A percentile compares a stretch with the other conserved stretches of the same genome.
Conservation (phyloP, 1,140 invertebrate genomes). For the Cecropterus lyciades region DNA sequence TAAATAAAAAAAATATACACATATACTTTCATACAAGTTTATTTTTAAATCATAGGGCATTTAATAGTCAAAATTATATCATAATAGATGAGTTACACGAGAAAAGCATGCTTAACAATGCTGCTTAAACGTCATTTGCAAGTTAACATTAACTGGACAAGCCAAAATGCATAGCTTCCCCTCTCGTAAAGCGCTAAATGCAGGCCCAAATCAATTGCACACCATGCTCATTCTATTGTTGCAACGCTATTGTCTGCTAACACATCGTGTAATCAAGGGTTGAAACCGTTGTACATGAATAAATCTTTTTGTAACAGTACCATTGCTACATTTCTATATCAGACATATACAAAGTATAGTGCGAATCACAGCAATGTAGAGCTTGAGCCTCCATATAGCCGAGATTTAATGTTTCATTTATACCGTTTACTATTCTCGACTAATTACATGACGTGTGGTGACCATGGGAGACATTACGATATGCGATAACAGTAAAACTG, state of each 20-base stretch:
- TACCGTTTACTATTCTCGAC: conserved; percentile 59
- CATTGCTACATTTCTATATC: conserved; percentile 40
- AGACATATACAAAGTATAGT: conserved; percentile 5
- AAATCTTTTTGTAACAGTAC: conserved; percentile 17
- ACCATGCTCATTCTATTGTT: conserved; percentile 58
- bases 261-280: conserved; percentile 30
- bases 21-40: too few relatives aligned
- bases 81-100: too few relatives aligned
- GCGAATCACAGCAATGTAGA: conserved; percentile 16
- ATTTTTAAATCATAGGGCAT: too few relatives aligned
- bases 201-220: conserved; percentile 57
- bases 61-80: too few relatives aligned
- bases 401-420: conserved; percentile 43
- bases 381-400: neutral
- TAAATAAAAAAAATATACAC: too few relatives aligned
- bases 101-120: neutral
- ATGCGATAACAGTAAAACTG: conserved; percentile 79
- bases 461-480: conserved; percentile 63
- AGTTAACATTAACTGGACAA: conserved; percentile 23
- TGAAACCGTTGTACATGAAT: neutral
- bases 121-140: conserved; percentile 8
- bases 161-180: conserved; percentile 1
- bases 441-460: conserved; percentile 69
- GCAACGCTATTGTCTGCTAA: conserved; percentile 55
- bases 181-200: conserved; percentile 19